Evolutionary conservation across 2,797 vertebrate genomes (phyloP).

Genomic region (Typhlichthys eigenmanni): DNA sequence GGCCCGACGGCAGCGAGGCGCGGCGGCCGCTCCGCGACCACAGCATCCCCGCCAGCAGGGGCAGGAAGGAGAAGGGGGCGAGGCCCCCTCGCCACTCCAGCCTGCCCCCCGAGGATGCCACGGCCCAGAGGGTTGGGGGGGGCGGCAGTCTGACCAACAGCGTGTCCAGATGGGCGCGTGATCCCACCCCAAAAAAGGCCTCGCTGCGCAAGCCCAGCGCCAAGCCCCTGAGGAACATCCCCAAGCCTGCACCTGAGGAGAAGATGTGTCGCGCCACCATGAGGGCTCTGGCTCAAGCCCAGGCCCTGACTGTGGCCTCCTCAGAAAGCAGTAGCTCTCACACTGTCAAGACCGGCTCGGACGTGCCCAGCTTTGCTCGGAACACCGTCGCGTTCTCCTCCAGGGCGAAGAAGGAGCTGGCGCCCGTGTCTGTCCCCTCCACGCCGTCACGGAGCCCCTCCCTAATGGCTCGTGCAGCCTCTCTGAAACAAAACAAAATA

Average conservation of each 20-base stretch:
- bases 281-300: conserved; percentile 73
- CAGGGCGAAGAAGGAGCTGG: conserved; percentile 82
- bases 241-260: conserved; percentile 82
- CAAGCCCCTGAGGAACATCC: conserved; percentile 84
- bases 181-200: conserved; percentile 66
- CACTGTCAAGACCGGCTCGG: conserved; percentile 59
- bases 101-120: conserved; percentile 82
- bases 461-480: conserved; percentile 75
- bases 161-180: conserved; percentile 74
- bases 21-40: conserved; percentile 77
- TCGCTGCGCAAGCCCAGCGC: conserved; percentile 85
- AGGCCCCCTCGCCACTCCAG: conserved; percentile 80
- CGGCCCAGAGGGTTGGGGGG: conserved; percentile 66
- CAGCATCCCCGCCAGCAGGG: conserved; percentile 80
- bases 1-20: conserved; percentile 67
- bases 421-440: conserved; percentile 54
- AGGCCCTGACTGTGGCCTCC: conserved; percentile 39
- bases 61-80: conserved; percentile 72
- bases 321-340: conserved; percentile 67
- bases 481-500: conserved; percentile 70
- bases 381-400: conserved; percentile 91
- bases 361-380: conserved; percentile 87
- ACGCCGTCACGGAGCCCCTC: conserved; percentile 72
- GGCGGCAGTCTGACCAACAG: conserved; percentile 47
- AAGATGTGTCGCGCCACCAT: conserved; percentile 88